Evolutionary conservation across 2,888 invertebrate species (phyloP), one percentile per base, ranked within the genome.

Genomic region (Platyscelio sp.): DNA sequence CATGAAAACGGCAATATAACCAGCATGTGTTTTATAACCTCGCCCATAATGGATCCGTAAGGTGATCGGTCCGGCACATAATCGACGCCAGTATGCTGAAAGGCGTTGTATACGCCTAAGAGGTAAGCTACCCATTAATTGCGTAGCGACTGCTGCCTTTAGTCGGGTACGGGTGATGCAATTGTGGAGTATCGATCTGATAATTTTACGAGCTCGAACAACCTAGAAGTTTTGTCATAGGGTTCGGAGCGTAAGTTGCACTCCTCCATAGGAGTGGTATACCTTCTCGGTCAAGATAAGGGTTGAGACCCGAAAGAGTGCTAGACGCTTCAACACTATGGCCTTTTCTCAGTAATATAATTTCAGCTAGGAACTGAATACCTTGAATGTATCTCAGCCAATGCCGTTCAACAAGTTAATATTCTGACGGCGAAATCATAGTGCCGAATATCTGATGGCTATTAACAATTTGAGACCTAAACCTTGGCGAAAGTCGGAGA

Each of bases 1-100:
- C 0, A 91, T 83, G 58, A 90, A 91, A 9, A 89, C 1, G 0
- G 84, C 85, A 5, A 91, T 60, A 43, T 90, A 91, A 4, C 24
- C 63, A 3, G 15, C 2, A 26, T 43, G 38, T 13, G 63, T 13
- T 15, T 46, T 40, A n/a, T 75, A 40, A 3, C 86, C 85, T 43
- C 88, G 60, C 40, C 89, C 79, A 40, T 33, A 58, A 3, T 74
- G 4, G 3, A 3, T 49, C n/a, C 51, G 22, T 7, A 51, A 11
- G 3, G 51, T 7, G 22, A 88, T 67, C 0, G 88, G 88, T 0
- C 89, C 87, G 3, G 86, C 87, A n/a, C n/a, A 46, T 87, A 89
- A 40, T 89, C 89, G 0, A 88, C 72, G 6, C 90, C 90, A 15
- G 60, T 38, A 20, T 56, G 13, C 9, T 24, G 13, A 58, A 81